Percentiles rank a stretch among this genome's conserved stretches.
phyloP scores from a whole-genome alignment of 2,113 vertebrate species.

The Eidolon helvum region DNA sequence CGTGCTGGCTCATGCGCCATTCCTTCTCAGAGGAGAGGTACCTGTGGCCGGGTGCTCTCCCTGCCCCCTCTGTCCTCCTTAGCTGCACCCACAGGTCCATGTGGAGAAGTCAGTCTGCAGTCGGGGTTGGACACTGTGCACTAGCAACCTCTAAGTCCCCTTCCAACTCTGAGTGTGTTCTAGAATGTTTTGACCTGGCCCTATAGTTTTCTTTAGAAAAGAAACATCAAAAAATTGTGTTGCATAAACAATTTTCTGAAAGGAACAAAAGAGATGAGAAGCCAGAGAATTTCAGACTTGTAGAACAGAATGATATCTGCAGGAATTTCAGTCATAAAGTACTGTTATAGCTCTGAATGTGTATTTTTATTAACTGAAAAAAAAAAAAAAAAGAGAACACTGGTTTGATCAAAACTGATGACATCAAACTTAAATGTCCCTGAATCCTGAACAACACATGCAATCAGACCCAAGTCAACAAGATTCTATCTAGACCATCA shows the following conservation, averaged over 20 bases:
- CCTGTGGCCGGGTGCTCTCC: not conserved
- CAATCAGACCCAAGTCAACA: not conserved
- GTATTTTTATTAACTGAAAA: slow-evolving; percentile 46
- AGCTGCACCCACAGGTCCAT: not conserved
- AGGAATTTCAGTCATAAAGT: slow-evolving; percentile 38
- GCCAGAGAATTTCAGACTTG: slow-evolving; percentile 13
- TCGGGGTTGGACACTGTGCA: not conserved
- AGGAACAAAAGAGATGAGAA: slow-evolving; percentile 37
- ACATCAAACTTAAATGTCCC: slow-evolving; percentile 8
- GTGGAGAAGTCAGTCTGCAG: not conserved
- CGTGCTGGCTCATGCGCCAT: not conserved
- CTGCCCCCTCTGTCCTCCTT: not conserved
- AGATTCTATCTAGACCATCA: not conserved
- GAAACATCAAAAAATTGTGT: not conserved
- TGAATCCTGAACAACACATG: not conserved
- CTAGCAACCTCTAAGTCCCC: not conserved
- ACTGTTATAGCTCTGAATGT: slow-evolving; percentile 20
- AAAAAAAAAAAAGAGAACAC: slow-evolving; percentile 55
- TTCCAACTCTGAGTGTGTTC: not conserved
- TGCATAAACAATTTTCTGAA: slow-evolving; percentile 61
- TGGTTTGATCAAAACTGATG: slow-evolving; percentile 56
- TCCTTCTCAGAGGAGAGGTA: not conserved
- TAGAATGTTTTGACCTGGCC: not conserved
- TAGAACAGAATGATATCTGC: slow-evolving; percentile 24
- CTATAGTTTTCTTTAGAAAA: not conserved